Evolutionary conservation across 2,888 invertebrate genomes (phyloP), one percentile per base, ranked within the genome.

Genomic region (Diarsia mendica): DNA sequence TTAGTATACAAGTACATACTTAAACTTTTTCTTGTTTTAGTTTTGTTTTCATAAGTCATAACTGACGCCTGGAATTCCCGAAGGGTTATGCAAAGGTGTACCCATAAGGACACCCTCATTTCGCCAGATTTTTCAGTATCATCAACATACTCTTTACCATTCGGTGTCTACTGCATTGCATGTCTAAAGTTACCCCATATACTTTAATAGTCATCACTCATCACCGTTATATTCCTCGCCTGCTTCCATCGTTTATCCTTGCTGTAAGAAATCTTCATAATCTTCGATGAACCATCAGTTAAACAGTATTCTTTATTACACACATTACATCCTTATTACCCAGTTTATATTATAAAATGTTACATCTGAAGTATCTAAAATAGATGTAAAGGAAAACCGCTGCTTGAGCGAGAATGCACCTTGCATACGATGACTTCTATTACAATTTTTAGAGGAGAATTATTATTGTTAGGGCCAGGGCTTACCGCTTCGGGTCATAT

Each of bases 301-400:
- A 23, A 20, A 44, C 46, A 5, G 15, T 46, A 68, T 20, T 55
- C 18, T 67, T 68, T 39, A 46, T 18, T 53, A 51, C 5, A 58
- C 18, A 13, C 39, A 53, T 58, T 3, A 10, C 48, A 79, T 71
- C 72, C 66, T 33, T 66, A 61, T 49, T 61, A 20, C 61, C 20
- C 5, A 23, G 20, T 15, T 48, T 55, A 20, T 33, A 33, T 61
- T 44, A 61, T 5, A 60, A 53, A 69, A 65, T 64, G 20, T 65
- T 51, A 51, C n/a, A 79, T 49, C 20, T 79, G 20, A 55, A 28
- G 23, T 44, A 55, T 49, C 39, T 72, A 53, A 80, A 73, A 60
- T 65, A 68, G 65, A 51, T 48, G 13, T 44, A 48, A 67, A 55
- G 46, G 55, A 67, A 51, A 63, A 70, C 66, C 46, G 33, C 33